Percentiles rank a stretch among this genome's conserved stretches.
Conservation (phyloP, 2,888 invertebrate genomes). For the Phyllotreta cruciferae region DNA sequence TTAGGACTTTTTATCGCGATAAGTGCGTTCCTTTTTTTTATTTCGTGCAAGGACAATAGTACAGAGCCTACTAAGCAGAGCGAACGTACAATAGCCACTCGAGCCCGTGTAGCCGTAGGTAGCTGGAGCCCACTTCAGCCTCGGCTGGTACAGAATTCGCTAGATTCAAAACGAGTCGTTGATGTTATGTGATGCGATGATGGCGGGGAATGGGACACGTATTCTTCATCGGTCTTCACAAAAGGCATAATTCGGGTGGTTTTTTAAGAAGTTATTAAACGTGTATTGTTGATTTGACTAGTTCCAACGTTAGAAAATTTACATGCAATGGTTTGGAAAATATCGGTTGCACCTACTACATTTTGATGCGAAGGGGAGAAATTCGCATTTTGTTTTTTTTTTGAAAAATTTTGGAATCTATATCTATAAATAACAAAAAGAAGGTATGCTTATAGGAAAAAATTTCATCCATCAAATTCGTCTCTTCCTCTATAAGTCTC, state of each 20-base stretch:
- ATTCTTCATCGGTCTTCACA: neutral
- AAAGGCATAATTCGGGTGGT: constrained; percentile 13
- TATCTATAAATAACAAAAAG: too few relatives aligned
- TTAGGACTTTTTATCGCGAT: constrained; percentile 52
- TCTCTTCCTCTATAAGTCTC: too few relatives aligned
- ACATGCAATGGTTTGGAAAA: too few relatives aligned
- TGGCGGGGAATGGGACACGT: constrained; percentile 11
- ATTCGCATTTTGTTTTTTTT: too few relatives aligned
- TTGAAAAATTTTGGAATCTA: too few relatives aligned
- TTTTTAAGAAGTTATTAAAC: constrained; percentile 2
- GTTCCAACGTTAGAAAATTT: neutral
- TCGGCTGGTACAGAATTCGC: constrained; percentile 7
- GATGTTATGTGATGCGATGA: constrained; percentile 5
- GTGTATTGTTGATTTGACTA: neutral
- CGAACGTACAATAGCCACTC: constrained; percentile 50
- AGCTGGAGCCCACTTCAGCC: constrained; percentile 51
- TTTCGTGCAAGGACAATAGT: constrained; percentile 46
- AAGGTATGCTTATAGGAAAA: too few relatives aligned
- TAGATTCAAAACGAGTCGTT: constrained; percentile 14
- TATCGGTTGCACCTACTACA: neutral
- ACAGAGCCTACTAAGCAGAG: constrained; percentile 33
- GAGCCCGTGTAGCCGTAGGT: constrained; percentile 52
- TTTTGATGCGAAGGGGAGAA: neutral
- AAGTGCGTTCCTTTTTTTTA: constrained; percentile 50
- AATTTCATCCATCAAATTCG: too few relatives aligned